A percentile compares a stretch with the other conserved stretches of the same genome.
phyloP scores from a whole-genome alignment of 2,888 invertebrate genomes.

The Epinotia bilunana region DNA sequence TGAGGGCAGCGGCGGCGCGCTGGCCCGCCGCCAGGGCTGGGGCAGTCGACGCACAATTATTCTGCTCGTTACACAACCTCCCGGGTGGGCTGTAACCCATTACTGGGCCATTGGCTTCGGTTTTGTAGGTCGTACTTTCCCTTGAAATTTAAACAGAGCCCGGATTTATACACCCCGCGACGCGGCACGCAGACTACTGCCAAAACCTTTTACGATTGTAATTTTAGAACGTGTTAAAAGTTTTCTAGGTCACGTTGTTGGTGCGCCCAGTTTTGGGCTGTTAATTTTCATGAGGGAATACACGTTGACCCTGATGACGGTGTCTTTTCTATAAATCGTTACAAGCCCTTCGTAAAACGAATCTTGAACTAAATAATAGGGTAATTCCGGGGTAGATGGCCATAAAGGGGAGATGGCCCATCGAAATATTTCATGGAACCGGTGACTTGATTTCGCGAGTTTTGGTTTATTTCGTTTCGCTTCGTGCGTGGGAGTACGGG shows the following conservation, averaged over 20 bases:
- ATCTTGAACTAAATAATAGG: background rate
- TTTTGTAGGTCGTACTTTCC: conserved; percentile 52
- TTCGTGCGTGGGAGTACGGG: too few relatives aligned
- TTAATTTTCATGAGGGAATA: conserved; percentile 9
- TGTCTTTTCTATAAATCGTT: background rate
- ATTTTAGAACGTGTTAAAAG: conserved; percentile 22
- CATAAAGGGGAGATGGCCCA: too few relatives aligned
- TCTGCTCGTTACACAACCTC: conserved; percentile 47
- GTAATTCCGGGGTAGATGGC: too few relatives aligned
- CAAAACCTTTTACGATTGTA: conserved; percentile 26
- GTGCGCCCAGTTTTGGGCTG: background rate
- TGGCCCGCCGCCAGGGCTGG: conserved; percentile 32
- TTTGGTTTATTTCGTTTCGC: too few relatives aligned
- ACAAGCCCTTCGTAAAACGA: background rate
- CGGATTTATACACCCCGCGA: conserved; percentile 34
- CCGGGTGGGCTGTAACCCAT: conserved; percentile 51
- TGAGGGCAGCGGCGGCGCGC: conserved; percentile 4
- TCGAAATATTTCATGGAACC: too few relatives aligned
- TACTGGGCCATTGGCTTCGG: conserved; percentile 56
- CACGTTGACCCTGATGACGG: background rate
- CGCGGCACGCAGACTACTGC: conserved; percentile 10
- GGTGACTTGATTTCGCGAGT: too few relatives aligned
- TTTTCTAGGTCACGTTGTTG: conserved; percentile 26
- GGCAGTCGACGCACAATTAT: conserved; percentile 40
- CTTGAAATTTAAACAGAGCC: conserved; percentile 49